Evolutionary conservation across 2,888 invertebrate genomes (phyloP).

Genomic region (Dynastes hyllus): DNA sequence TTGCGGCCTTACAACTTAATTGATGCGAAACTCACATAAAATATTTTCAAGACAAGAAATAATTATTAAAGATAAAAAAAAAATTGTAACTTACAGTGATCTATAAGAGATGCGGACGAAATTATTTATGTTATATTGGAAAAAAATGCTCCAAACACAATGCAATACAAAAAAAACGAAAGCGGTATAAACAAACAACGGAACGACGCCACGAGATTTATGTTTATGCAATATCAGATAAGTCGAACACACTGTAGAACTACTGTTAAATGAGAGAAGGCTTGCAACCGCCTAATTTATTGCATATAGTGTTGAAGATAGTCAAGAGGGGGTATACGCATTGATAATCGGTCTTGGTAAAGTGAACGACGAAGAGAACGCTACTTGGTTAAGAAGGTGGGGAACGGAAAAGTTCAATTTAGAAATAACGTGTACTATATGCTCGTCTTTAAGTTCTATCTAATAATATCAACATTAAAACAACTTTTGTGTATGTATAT

Average conservation of each 20-base stretch:
- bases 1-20: no score
- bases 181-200: slow-evolving; percentile 8
- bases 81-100: no score
- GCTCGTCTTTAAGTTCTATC: slow-evolving; percentile 18
- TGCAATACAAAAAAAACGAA: not conserved
- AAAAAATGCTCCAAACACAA: slow-evolving; percentile 4
- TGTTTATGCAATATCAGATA: slow-evolving; percentile 7
- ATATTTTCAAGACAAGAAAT: no score
- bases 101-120: no score
- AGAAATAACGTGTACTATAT: slow-evolving; percentile 7
- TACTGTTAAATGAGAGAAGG: slow-evolving; percentile 37
- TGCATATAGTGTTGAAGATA: slow-evolving; percentile 42
- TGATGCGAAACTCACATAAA: no score
- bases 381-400: slow-evolving; percentile 26
- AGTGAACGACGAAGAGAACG: slow-evolving; percentile 40
- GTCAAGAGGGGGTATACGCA: slow-evolving; percentile 42
- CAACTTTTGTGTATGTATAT: not conserved
- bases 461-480: slow-evolving; percentile 23
- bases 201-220: not conserved
- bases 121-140: not conserved
- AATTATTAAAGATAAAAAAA: no score
- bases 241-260: slow-evolving; percentile 15
- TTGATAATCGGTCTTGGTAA: slow-evolving; percentile 42
- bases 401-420: slow-evolving; percentile 48
- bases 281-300: slow-evolving; percentile 46